Evolutionary conservation across 1,140 invertebrate species (phyloP), one percentile per base, ranked within the genome.

Genomic region (Drosophila pandora): DNA sequence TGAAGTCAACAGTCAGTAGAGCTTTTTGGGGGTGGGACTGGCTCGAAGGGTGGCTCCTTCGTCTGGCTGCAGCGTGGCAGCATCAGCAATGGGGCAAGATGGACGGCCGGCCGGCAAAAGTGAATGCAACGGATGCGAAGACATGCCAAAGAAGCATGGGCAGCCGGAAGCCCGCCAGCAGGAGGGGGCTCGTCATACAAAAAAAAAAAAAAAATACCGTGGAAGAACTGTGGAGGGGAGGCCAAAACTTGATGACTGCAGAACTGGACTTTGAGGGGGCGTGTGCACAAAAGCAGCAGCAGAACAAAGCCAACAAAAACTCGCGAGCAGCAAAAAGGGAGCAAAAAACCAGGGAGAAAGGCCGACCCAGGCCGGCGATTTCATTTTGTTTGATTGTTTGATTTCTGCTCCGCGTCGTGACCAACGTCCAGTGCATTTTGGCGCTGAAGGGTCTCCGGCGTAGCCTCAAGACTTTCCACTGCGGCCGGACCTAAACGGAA

Each of bases 361-460:
- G 21, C 22, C 62, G 74, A 34, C 37, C 47, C 63, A 28, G 63
- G 52, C 59, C 60, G 61, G 82, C 74, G 79, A 87, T 87, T 87
- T 87, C 85, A 87, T 87, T 87, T 88, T 87, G 82, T 88, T 76
- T 87, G 82, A 87, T 87, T 87, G 82, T 87, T 87, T 87, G 82
- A 87, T 87, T 87, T 87, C 74, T 78, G 75, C 83, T 65, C 79
- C 77, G 69, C 75, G 75, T 59, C 79, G 63, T 58, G 58, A 57
- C 61, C 59, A 70, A 41, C 68, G 75, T 78, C 59, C 67, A 70
- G 67, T 57, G 80, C 80, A 83, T 79, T 84, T 82, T 72, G 79
- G 71, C 82, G 82, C 82, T 87, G 83, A 87, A 87, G 82, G 82
- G 83, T 87, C 82, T 88, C 65, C 75, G 76, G 74, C 65, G 78